Base-by-base conservation (phyloP, 2,888 invertebrate genomes). In the Odontocolon sp. region DNA sequence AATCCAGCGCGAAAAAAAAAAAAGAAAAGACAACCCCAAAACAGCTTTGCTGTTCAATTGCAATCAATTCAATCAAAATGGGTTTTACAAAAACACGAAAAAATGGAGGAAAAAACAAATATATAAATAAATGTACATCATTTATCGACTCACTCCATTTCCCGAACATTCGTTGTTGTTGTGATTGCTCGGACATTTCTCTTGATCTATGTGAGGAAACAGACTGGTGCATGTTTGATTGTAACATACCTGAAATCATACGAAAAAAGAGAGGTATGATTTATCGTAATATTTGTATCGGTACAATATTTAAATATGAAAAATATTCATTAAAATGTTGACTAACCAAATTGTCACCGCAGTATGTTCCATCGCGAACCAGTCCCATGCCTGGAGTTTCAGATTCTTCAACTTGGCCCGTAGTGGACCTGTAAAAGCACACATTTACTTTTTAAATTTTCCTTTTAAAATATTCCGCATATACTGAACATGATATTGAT, bases 301-400 rank as follows among this genome's bases (percentile, higher is more conserved):
- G 1, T 1, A 18, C 9, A 45, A 9, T n/a, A n/a, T n/a, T n/a
- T n/a, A n/a, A n/a, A n/a, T n/a, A n/a, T n/a, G n/a, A n/a, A n/a
- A n/a, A n/a, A n/a, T n/a, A n/a, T n/a, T n/a, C n/a, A 23, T 33
- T 38, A 18, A 38, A 14, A 31, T 18, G 11, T 21, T 9, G 42
- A 64, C 6, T 26, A 18, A 93, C 96, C 91, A 96, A 93, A 92
- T 96, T 95, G 88, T 96, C 95, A 5, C 97, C 98, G 91, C 99
- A 99, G 40, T 96, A 96, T 11, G 98, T 98, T 18, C 99, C 99
- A 91, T 99, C 98, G 83, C 94, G 93, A 69, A 98, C 98, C 85
- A 99, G 92, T 1, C 98, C 98, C 87, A 96, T 93, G n/a, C 94
- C 94, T 3, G 94, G 94, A 86, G 94, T 93, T 85, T 95, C 94